Percentiles rank a stretch among this genome's conserved stretches.
Evolutionary conservation across 2,888 invertebrate genomes (phyloP).

Genomic region (Heliconius cydno): DNA sequence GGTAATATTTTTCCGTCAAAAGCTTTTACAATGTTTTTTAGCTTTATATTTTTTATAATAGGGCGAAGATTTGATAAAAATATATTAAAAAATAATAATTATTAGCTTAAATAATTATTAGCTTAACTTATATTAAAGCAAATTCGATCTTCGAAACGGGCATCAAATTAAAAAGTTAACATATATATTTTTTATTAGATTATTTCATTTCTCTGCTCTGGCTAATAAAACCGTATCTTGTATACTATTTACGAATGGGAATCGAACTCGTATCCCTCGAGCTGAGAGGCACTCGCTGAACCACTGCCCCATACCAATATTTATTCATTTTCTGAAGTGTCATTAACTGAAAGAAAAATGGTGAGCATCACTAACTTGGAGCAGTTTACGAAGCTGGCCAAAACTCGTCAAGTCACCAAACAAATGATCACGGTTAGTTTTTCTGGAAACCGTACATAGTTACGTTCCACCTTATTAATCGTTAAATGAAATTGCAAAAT

Average conservation of each 20-base stretch:
- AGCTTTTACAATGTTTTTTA: not conserved
- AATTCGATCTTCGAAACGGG: no score
- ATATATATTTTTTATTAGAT: no score
- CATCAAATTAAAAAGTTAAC: no score
- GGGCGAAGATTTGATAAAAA: not conserved
- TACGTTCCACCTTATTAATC: slow-evolving; percentile 47
- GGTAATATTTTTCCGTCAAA: not conserved
- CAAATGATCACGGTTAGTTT: slow-evolving; percentile 69
- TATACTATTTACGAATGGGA: no score
- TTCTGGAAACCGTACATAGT: slow-evolving; percentile 59
- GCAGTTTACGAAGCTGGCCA: slow-evolving; percentile 60
- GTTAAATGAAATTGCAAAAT: slow-evolving; percentile 42
- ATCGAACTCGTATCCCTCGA: not conserved
- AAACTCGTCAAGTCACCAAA: slow-evolving; percentile 69
- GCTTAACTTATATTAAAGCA: no score
- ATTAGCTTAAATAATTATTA: no score
- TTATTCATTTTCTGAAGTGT: not conserved
- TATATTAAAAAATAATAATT: not conserved
- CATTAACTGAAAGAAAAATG: slow-evolving; percentile 28
- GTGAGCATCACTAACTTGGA: slow-evolving; percentile 36
- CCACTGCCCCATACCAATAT: not conserved
- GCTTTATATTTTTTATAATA: not conserved
- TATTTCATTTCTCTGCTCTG: no score
- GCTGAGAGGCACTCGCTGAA: no score
- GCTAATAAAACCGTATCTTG: no score